Conservation (phyloP, 2,888 invertebrate genomes). For the Stegophylla sp. region DNA sequence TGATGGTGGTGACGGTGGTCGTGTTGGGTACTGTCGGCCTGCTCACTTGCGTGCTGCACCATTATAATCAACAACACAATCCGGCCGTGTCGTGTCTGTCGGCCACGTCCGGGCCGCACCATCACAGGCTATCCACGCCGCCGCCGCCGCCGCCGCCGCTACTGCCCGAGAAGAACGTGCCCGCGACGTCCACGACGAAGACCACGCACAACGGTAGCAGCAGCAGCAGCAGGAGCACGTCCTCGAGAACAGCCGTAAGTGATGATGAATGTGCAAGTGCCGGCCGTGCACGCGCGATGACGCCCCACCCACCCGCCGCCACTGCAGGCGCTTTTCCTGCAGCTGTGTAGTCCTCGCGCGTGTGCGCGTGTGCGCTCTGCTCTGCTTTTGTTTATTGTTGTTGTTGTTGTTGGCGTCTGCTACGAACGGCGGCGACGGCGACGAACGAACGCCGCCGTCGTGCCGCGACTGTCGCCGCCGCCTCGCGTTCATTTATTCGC, state of each 20-base stretch:
- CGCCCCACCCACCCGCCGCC: not conserved
- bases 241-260: conserved; percentile 48
- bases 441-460: not conserved
- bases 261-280: not conserved
- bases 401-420: not conserved
- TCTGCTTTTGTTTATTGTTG: not conserved
- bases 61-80: conserved; percentile 60
- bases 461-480: not conserved
- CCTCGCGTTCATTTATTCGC: conserved; percentile 17
- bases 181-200: conserved; percentile 44
- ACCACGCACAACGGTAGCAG: not conserved
- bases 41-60: conserved; percentile 62
- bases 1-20: conserved; percentile 62
- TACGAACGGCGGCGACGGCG: not conserved
- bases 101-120: conserved; percentile 40
- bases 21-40: conserved; percentile 62
- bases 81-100: conserved; percentile 55
- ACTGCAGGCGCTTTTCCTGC: not conserved
- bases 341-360: too few species aligned
- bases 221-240: not conserved
- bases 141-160: conserved; percentile 59
- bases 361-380: too few species aligned
- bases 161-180: conserved; percentile 34
- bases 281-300: not conserved
- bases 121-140: conserved; percentile 60